A percentile compares a stretch with the other conserved stretches of the same genome.
These are phyloP conservation scores for Diaprepes abbreviatus DNA, from an alignment of 2,888 invertebrate species.

Conservation along the genomic window DNA sequence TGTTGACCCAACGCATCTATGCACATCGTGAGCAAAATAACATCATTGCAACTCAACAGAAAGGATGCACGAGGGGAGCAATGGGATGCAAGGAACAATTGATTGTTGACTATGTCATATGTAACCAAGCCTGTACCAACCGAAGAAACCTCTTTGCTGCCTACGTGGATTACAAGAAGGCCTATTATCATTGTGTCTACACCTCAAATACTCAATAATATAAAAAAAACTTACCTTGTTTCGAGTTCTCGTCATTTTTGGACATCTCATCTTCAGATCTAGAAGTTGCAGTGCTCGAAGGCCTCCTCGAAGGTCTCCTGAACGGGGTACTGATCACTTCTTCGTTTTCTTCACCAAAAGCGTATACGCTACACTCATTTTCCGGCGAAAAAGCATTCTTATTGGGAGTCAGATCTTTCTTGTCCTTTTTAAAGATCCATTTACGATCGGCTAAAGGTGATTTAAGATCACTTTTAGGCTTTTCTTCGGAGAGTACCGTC, in stretches of 20 bases:
- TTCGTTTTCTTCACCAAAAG: constrained; percentile 78
- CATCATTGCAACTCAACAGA: too few species aligned
- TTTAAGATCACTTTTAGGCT: constrained; percentile 44
- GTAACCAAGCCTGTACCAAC: too few species aligned
- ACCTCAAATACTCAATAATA: too few species aligned
- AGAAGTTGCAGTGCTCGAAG: constrained; percentile 68
- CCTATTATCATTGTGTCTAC: too few species aligned
- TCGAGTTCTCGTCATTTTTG: constrained; percentile 60
- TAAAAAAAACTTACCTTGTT: constrained; percentile 38
- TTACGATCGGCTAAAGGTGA: constrained; percentile 66
- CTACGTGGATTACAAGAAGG: too few species aligned
- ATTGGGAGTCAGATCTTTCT: constrained; percentile 66
- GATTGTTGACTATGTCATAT: too few species aligned
- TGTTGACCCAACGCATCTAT: too few species aligned
- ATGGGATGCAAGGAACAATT: too few species aligned
- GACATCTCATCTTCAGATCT: constrained; percentile 67
- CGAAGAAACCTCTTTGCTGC: too few species aligned
- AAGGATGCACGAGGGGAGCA: too few species aligned
- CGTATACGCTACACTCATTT: constrained; percentile 80
- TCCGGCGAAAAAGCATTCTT: constrained; percentile 76
- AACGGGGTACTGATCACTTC: constrained; percentile 72
- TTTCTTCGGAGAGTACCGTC: constrained; percentile 4
- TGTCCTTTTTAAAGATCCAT: constrained; percentile 73
- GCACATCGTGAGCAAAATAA: too few species aligned
- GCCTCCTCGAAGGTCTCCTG: constrained; percentile 69